Evolutionary conservation across 2,797 vertebrate species (phyloP).

Genomic region (Onychomys arenicola): DNA sequence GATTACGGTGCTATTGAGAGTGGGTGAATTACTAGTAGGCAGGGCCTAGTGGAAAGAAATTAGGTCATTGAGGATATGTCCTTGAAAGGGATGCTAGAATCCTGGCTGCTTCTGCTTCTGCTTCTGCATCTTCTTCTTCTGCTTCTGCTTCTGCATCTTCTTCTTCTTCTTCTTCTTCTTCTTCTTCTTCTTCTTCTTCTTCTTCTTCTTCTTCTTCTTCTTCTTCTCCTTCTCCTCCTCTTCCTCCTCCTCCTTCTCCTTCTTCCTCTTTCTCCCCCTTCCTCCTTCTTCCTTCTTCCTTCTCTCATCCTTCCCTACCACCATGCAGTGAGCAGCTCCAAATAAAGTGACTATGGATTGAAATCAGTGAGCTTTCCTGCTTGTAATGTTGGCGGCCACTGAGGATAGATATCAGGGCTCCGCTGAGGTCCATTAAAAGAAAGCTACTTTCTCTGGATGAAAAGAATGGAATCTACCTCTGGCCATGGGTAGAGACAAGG

Average conservation of each 20-base stretch:
- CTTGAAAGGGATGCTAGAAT: neutral
- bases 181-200: accelerated
- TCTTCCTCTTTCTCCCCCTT: accelerated
- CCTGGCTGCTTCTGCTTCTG: neutral
- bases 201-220: accelerated
- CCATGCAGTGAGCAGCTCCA: no score
- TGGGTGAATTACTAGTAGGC: neutral
- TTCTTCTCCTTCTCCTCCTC: accelerated
- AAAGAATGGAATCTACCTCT: neutral
- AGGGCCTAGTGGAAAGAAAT: neutral
- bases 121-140: neutral
- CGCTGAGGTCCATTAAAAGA: neutral
- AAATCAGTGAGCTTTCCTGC: neutral
- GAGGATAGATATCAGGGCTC: neutral
- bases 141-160: neutral
- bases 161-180: neutral
- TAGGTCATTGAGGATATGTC: neutral
- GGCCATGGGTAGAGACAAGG: neutral
- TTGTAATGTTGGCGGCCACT: neutral
- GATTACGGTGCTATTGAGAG: neutral
- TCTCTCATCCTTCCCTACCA: neutral
- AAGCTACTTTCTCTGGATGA: neutral
- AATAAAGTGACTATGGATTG: neutral
- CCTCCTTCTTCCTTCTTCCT: neutral
- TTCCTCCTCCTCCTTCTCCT: accelerated